phyloP scores from a whole-genome alignment of 1,140 invertebrate genomes.

The Papilio aristodemus region DNA sequence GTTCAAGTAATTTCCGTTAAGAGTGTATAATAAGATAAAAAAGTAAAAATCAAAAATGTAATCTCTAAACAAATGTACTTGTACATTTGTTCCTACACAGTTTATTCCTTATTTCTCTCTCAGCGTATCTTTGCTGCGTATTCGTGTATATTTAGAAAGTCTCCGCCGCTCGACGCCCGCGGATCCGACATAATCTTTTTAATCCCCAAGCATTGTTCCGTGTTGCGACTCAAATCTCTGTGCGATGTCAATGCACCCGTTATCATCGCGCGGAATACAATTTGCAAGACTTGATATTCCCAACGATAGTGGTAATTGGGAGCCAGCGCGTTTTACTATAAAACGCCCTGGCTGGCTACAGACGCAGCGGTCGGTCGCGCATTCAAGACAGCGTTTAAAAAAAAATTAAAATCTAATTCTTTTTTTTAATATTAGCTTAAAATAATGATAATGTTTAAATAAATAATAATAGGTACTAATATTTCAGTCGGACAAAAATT shows the following conservation, averaged over 20 bases:
- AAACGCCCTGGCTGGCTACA: background rate
- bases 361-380: slow-evolving; percentile 35
- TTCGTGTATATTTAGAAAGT: slow-evolving; percentile 1
- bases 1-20: too few species aligned
- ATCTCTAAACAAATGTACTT: too few species aligned
- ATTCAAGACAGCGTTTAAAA: too few species aligned
- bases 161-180: background rate
- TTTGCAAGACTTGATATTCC: slow-evolving; percentile 66
- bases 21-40: too few species aligned
- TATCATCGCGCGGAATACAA: slow-evolving; percentile 55
- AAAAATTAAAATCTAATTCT: too few species aligned
- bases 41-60: too few species aligned
- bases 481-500: too few species aligned
- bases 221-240: slow-evolving; percentile 13
- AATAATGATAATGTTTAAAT: too few species aligned
- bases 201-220: slow-evolving; percentile 32
- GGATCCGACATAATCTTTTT: slow-evolving; percentile 19
- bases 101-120: background rate
- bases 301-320: slow-evolving; percentile 72
- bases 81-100: background rate
- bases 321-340: slow-evolving; percentile 34
- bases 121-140: background rate
- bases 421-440: too few species aligned
- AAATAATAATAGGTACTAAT: too few species aligned
- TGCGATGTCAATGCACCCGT: slow-evolving; percentile 47